Conservation (phyloP, 2,888 invertebrate species). For the Coleophora deauratella region DNA sequence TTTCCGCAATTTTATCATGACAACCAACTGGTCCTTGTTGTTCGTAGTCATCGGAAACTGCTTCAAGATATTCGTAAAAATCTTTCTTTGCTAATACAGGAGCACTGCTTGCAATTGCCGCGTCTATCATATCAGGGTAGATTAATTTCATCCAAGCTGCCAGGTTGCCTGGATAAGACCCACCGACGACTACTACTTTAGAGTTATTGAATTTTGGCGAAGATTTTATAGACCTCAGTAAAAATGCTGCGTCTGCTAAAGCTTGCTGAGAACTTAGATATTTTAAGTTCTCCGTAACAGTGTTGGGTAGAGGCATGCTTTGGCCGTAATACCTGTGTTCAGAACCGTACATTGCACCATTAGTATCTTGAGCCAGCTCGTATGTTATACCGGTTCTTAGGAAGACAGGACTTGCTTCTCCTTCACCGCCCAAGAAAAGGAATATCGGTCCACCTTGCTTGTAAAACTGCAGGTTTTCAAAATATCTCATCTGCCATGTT, state of each 20-base stretch:
- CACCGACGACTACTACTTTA: constrained; percentile 55
- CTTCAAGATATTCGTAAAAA: constrained; percentile 55
- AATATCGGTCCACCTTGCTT: constrained; percentile 44
- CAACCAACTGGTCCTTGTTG: constrained; percentile 42
- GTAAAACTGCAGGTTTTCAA: constrained; percentile 44
- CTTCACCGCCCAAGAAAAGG: constrained; percentile 50
- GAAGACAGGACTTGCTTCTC: constrained; percentile 33
- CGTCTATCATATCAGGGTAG: constrained; percentile 53
- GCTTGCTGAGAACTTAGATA: constrained; percentile 52
- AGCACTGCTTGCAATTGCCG: constrained; percentile 54
- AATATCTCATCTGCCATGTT: constrained; percentile 54
- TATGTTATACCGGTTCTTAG: constrained; percentile 42
- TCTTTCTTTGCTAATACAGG: constrained; percentile 56
- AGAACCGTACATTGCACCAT: constrained; percentile 48
- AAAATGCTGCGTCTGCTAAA: constrained; percentile 44
- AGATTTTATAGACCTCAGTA: constrained; percentile 37
- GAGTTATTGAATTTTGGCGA: constrained; percentile 30
- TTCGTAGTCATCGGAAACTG: constrained; percentile 48
- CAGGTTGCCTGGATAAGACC: constrained; percentile 58
- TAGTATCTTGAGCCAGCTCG: constrained; percentile 53
- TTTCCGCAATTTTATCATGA: constrained; percentile 31
- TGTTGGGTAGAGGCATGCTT: constrained; percentile 45
- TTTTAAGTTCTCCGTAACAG: constrained; percentile 35
- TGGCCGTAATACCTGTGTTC: constrained; percentile 62
- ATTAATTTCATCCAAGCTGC: constrained; percentile 56